These are phyloP conservation scores for Bombus huntii DNA, from an alignment of 1,140 invertebrate species.

Conservation along the genomic window DNA sequence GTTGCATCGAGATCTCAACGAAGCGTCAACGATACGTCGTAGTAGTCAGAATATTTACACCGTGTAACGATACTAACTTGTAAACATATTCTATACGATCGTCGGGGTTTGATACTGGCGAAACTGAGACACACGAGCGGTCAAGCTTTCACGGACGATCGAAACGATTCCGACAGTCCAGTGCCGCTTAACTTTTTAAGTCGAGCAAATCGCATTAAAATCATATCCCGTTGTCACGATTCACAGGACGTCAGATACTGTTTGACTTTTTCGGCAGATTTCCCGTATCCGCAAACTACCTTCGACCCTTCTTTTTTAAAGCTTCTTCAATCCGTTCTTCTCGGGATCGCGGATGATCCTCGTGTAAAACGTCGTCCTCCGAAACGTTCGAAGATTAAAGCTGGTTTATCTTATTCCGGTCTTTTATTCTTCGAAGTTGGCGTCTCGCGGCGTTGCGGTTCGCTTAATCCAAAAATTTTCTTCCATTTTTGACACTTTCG, in stretches of 20 bases:
- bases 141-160: constrained; percentile 55
- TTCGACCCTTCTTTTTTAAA: not conserved
- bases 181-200: constrained; percentile 67
- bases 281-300: not conserved
- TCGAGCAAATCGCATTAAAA: constrained; percentile 67
- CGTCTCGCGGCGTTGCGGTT: not conserved
- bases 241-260: not conserved
- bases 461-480: constrained; percentile 29
- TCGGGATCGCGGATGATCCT: constrained; percentile 45
- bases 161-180: constrained; percentile 46
- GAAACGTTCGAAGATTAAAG: constrained; percentile 49
- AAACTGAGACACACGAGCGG: no score
- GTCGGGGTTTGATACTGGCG: no score
- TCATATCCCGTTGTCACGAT: not conserved
- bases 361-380: constrained; percentile 8
- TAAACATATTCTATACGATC: no score
- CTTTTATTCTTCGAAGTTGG: constrained; percentile 11
- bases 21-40: no score
- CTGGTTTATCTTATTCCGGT: constrained; percentile 37
- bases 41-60: no score
- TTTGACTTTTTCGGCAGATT: constrained; percentile 51
- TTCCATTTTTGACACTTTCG: constrained; percentile 4
- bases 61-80: no score
- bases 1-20: no score
- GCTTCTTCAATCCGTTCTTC: constrained; percentile 31